A percentile compares a stretch with the other conserved stretches of the same genome.
These are phyloP conservation scores for Halichondria panicea DNA, from an alignment of 37 sponge, comb jelly and placozoan species.

Conservation along the genomic window DNA sequence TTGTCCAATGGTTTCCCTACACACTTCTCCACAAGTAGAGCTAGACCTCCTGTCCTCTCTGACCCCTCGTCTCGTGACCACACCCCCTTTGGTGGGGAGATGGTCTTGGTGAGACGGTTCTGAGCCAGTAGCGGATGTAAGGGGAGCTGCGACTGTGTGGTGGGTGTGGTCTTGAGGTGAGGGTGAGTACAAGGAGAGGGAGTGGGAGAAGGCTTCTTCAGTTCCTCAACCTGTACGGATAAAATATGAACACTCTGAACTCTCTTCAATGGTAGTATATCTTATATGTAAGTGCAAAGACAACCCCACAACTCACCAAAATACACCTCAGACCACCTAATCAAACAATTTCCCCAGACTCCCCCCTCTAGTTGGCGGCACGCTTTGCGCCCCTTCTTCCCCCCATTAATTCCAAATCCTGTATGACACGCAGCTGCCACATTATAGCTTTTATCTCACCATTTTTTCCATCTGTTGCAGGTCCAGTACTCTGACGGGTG, in stretches of 20 bases:
- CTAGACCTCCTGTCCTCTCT: constrained; percentile 50
- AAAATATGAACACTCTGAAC: too few species aligned
- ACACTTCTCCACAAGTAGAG: constrained; percentile 56
- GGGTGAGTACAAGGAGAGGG: constrained; percentile 5
- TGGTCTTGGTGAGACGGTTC: not conserved
- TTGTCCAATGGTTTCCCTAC: constrained; percentile 89
- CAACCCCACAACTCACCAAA: too few species aligned
- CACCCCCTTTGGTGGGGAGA: not conserved
- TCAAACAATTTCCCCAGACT: too few species aligned
- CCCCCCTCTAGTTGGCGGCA: too few species aligned
- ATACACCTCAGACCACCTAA: too few species aligned
- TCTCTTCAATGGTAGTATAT: too few species aligned
- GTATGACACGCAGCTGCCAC: too few species aligned
- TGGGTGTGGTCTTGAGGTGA: not conserved
- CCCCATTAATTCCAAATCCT: too few species aligned
- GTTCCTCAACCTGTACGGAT: too few species aligned
- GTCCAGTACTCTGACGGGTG: constrained; percentile 54
- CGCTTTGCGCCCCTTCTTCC: too few species aligned
- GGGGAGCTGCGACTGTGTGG: constrained; percentile 1
- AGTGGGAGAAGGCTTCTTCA: not conserved
- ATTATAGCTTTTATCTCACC: too few species aligned
- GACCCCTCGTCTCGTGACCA: not conserved
- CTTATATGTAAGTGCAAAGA: too few species aligned
- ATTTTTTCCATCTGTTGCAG: constrained; percentile 39
- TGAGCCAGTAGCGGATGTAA: not conserved